These are phyloP conservation scores for Anhinga anhinga DNA, from an alignment of 2,113 vertebrate species.

Conservation along the genomic window DNA sequence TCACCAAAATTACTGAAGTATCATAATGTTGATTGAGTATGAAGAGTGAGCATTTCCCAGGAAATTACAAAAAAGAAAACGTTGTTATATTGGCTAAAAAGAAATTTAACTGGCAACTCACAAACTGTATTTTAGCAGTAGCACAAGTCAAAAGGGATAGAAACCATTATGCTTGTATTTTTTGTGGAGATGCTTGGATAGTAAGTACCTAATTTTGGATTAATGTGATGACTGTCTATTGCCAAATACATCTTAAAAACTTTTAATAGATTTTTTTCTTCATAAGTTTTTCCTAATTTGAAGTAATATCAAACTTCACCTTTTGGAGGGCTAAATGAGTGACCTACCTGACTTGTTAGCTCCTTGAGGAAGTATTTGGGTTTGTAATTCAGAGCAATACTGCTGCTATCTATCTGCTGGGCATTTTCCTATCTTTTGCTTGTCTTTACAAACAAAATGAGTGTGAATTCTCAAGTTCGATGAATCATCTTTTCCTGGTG, in stretches of 20 bases:
- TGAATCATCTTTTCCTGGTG: not conserved
- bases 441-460: not conserved
- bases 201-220: not conserved
- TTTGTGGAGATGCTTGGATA: not conserved
- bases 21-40: not conserved
- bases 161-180: not conserved
- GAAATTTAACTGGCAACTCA: not conserved
- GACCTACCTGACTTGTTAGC: not conserved
- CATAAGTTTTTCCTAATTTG: not conserved
- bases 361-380: not conserved
- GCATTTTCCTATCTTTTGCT: not conserved
- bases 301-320: not conserved
- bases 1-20: not conserved
- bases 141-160: not conserved
- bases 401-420: not conserved
- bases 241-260: not conserved
- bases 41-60: not conserved
- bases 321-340: not conserved
- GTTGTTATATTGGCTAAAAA: not conserved
- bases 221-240: not conserved
- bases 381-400: not conserved
- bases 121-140: not conserved
- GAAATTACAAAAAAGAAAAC: not conserved
- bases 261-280: not conserved
- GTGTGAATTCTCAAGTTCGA: not conserved